Evolutionary conservation across 2,888 invertebrate genomes (phyloP), one percentile per base, ranked within the genome.

Genomic region (Drosophila diplacantha): DNA sequence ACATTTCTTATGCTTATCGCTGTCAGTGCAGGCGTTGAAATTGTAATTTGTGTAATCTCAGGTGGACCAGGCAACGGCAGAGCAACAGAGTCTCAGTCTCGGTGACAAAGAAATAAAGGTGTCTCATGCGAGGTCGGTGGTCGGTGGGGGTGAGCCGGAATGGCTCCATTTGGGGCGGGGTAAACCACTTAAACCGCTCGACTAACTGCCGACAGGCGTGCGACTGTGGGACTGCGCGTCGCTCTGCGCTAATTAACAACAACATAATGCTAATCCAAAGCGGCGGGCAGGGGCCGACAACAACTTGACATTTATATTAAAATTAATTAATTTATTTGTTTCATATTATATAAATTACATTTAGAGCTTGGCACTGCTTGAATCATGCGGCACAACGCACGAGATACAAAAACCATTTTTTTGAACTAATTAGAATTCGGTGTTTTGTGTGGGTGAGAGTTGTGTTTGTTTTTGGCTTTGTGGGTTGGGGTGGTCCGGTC

Each of bases 1-100:
- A 79, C 79, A 82, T 84, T 81, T 82, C 73, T 84, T 82, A 73
- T 72, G 74, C 81, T 79, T 83, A 83, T 83, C 83, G 73, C 70
- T 69, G 74, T 73, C 70, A 70, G 67, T 69, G 71, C 84, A 83
- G 83, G 74, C 81, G 82, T 74, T 75, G 79, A 82, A 79, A 82
- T 77, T 80, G 81, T 79, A 76, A 81, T 81, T 81, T 80, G 81
- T 77, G 63, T 77, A 79, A 81, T 80, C 77, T 75, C 73, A 70
- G 74, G 69, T 72, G 71, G 75, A 69, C 72, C 70, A 70, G 69
- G 41, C 39, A 41, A 44, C 59, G 64, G 54, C 52, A 18, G 46
- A 50, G 63, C 63, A 51, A 55, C 62, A 58, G 47, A 53, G 47
- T 26, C 32, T 11, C 22, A 61, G 32, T 3, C 37, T n/a, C 24